Base-by-base conservation (phyloP, 2,797 vertebrate species). In the Hypotaenidia okinawae region DNA sequence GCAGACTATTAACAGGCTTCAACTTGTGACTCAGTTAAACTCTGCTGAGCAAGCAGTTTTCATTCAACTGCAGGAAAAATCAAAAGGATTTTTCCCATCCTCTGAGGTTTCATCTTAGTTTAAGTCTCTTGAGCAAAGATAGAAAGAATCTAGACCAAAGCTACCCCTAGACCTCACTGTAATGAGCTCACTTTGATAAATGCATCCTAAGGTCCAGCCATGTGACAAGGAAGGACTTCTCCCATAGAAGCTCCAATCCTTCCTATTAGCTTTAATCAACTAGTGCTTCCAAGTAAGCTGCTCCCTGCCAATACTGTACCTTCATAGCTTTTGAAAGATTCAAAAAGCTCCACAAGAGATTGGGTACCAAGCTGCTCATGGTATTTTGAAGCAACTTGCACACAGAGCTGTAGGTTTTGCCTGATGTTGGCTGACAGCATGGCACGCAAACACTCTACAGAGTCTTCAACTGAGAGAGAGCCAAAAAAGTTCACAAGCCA, bases 401-500 rank as follows among this genome's bases (percentile, higher is more conserved):
- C 98, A 81, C 98, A 98, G 55, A 99, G 97, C 97, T 99, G 98
- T 57, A 99, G 97, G 96, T 99, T 99, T 97, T 99, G 99, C 41
- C 99, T 97, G 85, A 99, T 98, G 96, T 99, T 99, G 61, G 99
- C 98, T 0, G 99, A 98, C 57, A 99, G 96, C 98, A 99, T 99
- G 55, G 99, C 99, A 91, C 97, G 97, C 55, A 99, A 97, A 95
- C 99, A 99, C 95, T 99, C 99, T 89, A 99, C 91, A 0, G 99
- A 99, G 94, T 99, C 99, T 32, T 99, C 99, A 45, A 99, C 99
- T 0, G 98, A 99, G 35, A 99, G 96, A 45, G 99, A 98, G 89
- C 99, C 99, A 66, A 99, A 99, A 98, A 98, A 99, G 96, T 98
- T 99, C 96, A 99, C 98, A 84, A 99, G 98, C 99, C 99, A 99